Evolutionary conservation across 35 echinoderm and acorn worm species (phyloP).

Genomic region (Strongylocentrotus purpuratus): DNA sequence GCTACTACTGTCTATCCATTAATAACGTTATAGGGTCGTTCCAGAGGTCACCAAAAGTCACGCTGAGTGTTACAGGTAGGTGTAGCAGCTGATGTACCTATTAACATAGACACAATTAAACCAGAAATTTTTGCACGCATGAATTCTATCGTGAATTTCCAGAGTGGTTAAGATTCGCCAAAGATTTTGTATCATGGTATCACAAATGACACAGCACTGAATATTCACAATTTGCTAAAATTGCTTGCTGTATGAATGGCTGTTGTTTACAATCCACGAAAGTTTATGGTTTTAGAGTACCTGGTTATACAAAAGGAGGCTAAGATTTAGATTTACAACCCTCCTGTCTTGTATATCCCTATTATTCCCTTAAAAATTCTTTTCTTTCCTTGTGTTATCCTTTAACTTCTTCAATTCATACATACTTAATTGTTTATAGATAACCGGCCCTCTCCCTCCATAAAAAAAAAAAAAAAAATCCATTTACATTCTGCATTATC

Average conservation of each 20-base stretch:
- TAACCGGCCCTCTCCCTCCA: neutral
- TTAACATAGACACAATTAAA: neutral
- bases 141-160: too few species aligned
- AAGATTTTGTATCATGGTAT: neutral
- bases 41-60: conserved; percentile 24
- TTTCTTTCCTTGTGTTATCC: too few species aligned
- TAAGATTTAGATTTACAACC: neutral
- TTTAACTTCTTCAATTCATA: neutral
- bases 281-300: neutral
- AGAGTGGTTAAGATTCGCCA: too few species aligned
- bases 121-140: neutral
- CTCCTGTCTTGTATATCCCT: too few species aligned
- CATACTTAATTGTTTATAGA: neutral
- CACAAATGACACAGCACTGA: neutral
- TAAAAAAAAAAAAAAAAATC: neutral
- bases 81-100: neutral
- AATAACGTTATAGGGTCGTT: neutral
- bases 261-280: neutral
- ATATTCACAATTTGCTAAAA: too few species aligned
- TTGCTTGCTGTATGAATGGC: neutral
- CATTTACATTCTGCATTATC: neutral
- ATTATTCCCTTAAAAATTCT: too few species aligned
- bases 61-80: conserved; percentile 31
- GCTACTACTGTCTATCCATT: conserved; percentile 55
- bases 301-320: neutral